Conservation (phyloP, 2,888 invertebrate genomes). For the Ormyrus labotus region DNA sequence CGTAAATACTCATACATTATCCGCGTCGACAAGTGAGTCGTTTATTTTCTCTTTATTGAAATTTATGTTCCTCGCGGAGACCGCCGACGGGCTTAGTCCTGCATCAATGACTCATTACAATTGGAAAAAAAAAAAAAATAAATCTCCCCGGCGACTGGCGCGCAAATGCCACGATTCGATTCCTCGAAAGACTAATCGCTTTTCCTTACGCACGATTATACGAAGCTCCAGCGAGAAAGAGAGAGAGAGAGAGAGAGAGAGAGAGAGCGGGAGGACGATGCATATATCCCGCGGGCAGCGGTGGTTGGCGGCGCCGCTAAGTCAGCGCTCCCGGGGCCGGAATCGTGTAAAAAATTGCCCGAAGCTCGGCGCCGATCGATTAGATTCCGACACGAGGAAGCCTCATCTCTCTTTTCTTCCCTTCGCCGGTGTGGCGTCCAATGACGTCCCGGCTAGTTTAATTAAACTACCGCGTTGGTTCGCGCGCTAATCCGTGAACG, state of each 20-base stretch:
- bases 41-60: constrained; percentile 47
- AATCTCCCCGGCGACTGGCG: neutral
- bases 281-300: neutral
- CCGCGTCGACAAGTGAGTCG: constrained; percentile 19
- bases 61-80: constrained; percentile 23
- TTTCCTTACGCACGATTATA: neutral
- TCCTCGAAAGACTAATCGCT: constrained; percentile 38
- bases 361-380: constrained; percentile 50
- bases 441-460: constrained; percentile 63
- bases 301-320: neutral
- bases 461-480: constrained; percentile 64
- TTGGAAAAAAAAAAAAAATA: neutral
- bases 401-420: constrained; percentile 26
- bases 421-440: constrained; percentile 13
- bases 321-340: neutral
- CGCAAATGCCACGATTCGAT: constrained; percentile 9
- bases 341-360: constrained; percentile 23
- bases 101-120: constrained; percentile 38
- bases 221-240: neutral
- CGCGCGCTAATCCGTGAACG: constrained; percentile 62
- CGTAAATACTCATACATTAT: constrained; percentile 33
- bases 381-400: constrained; percentile 45
- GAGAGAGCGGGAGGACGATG: neutral
- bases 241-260: neutral
- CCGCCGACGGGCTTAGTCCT: neutral